These are phyloP conservation scores for Drosophila oshimai DNA, from an alignment of 1,140 invertebrate genomes.

Conservation along the genomic window DNA sequence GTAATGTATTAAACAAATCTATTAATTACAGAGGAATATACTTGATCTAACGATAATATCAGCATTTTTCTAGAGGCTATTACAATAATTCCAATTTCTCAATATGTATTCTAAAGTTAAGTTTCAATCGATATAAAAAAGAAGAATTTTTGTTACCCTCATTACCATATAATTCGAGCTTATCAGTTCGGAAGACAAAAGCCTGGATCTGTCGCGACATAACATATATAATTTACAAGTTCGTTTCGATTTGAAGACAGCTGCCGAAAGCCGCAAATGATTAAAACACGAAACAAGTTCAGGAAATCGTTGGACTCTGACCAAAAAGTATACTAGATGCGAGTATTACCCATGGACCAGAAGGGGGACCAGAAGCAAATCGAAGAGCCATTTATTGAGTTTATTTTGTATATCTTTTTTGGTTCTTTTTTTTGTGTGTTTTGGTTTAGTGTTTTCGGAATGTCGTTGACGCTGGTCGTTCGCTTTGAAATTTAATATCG, in stretches of 20 bases:
- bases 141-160: neutral
- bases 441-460: constrained; percentile 46
- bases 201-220: constrained; percentile 25
- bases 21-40: too few species aligned
- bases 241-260: constrained; percentile 46
- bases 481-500: constrained; percentile 81
- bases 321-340: constrained; percentile 6
- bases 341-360: constrained; percentile 16
- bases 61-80: too few species aligned
- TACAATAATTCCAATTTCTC: too few species aligned
- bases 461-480: constrained; percentile 62
- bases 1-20: too few species aligned
- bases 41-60: too few species aligned
- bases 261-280: constrained; percentile 56
- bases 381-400: constrained; percentile 55
- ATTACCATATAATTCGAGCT: constrained; percentile 60
- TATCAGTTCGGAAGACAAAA: constrained; percentile 39
- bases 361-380: constrained; percentile 51
- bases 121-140: neutral
- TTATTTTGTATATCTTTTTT: neutral
- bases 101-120: too few species aligned
- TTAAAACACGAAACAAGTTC: constrained; percentile 54
- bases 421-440: constrained; percentile 2
- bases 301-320: constrained; percentile 13
- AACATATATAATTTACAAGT: constrained; percentile 57